A percentile compares a stretch with the other conserved stretches of the same genome.
These are phyloP conservation scores for Drepanosiphum platanoidis DNA, from an alignment of 2,888 invertebrate genomes.

Conservation along the genomic window DNA sequence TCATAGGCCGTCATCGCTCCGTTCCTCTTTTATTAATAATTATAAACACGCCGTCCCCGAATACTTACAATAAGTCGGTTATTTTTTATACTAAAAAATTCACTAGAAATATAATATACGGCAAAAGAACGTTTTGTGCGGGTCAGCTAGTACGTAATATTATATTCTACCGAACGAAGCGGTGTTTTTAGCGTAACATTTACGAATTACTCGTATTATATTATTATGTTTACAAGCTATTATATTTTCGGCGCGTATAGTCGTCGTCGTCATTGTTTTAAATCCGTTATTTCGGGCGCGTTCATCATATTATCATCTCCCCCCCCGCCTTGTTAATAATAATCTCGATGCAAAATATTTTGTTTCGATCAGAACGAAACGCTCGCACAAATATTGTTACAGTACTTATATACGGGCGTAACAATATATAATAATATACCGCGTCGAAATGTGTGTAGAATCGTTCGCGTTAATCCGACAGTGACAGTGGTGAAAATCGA, in stretches of 20 bases:
- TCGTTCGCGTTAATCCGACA: background rate
- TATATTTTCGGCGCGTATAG: background rate
- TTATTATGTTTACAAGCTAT: background rate
- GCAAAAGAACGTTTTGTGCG: no score
- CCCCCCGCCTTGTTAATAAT: no score
- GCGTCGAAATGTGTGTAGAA: background rate
- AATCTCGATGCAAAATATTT: background rate
- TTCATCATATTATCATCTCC: background rate
- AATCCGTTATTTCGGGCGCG: background rate
- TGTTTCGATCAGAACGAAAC: background rate
- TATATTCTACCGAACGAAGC: background rate
- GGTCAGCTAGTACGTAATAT: no score
- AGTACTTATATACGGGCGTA: background rate
- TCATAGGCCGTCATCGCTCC: no score
- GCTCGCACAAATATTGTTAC: background rate
- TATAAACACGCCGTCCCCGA: no score
- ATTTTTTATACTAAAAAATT: no score
- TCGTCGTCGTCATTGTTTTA: no score
- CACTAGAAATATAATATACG: no score
- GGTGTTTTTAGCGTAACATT: background rate
- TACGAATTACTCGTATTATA: background rate
- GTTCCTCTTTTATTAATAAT: no score
- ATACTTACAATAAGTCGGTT: no score
- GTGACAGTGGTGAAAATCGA: constrained; percentile 17
- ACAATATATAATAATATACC: background rate